Evolutionary conservation across 2,888 invertebrate species (phyloP).

Genomic region (Sarcophaga caerulescens): DNA sequence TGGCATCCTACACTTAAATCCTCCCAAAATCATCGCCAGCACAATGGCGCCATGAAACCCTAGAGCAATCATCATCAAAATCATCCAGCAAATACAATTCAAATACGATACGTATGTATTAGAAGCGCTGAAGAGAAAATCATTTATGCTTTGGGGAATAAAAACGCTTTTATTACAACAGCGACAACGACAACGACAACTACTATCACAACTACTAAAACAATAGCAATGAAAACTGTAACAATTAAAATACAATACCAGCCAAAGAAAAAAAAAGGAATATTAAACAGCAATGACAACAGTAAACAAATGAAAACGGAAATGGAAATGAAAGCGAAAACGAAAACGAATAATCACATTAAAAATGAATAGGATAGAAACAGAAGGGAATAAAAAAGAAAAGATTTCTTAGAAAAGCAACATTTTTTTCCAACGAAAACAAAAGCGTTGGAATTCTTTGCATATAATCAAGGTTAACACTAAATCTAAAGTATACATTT

Average conservation of each 20-base stretch:
- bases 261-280: no score
- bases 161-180: neutral
- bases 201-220: neutral
- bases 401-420: neutral
- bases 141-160: neutral
- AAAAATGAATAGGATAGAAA: neutral
- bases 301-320: neutral
- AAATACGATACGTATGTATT: neutral
- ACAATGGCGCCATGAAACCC: neutral
- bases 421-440: neutral
- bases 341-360: conserved; percentile 23
- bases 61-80: neutral
- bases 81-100: neutral
- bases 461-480: no score
- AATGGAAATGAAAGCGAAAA: conserved; percentile 12
- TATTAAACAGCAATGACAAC: neutral
- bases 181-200: neutral
- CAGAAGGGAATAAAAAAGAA: neutral
- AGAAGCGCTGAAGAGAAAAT: conserved; percentile 22
- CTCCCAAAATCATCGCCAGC: neutral
- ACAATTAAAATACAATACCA: neutral
- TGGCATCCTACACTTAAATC: no score
- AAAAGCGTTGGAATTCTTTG: neutral
- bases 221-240: conserved; percentile 4
- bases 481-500: no score